These are phyloP conservation scores for Odocoileus hemionus DNA, from an alignment of 2,113 vertebrate species.

Conservation along the genomic window DNA sequence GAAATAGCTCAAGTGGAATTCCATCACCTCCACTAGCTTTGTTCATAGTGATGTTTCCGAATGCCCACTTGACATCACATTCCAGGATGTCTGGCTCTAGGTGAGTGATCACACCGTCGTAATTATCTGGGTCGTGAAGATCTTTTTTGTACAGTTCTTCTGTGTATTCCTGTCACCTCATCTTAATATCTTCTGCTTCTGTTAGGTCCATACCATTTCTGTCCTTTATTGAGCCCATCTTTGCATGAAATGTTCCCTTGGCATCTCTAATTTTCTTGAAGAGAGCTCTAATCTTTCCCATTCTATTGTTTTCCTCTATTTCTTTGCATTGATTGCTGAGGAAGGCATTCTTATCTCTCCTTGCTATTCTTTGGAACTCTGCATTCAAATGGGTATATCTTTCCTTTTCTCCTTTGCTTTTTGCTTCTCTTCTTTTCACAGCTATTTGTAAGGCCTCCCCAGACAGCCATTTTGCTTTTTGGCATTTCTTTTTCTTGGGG, in stretches of 20 bases:
- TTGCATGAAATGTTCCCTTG: not conserved
- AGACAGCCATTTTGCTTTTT: not conserved
- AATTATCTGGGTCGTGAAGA: no score
- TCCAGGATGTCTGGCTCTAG: no score
- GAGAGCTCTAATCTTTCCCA: not conserved
- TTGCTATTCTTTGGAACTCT: not conserved
- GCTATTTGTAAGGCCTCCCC: not conserved
- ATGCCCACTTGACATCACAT: no score
- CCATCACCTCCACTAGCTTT: no score
- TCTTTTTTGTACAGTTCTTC: no score
- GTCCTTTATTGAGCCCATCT: no score
- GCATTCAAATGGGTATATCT: not conserved
- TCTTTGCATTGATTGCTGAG: not conserved
- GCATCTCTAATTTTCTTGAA: not conserved
- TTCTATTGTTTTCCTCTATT: not conserved
- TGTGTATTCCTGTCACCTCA: no score
- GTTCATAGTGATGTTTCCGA: no score
- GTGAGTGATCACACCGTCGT: no score
- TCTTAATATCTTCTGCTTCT: no score
- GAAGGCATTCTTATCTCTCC: not conserved
- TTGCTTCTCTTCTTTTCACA: not conserved
- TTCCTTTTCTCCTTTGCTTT: not conserved
- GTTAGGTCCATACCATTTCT: no score
- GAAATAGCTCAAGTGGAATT: no score
- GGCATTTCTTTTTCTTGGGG: not conserved